Percentiles rank a stretch among this genome's conserved stretches.
These are phyloP conservation scores for Nasonovia ribisnigri DNA, from an alignment of 2,888 invertebrate species.

Conservation along the genomic window DNA sequence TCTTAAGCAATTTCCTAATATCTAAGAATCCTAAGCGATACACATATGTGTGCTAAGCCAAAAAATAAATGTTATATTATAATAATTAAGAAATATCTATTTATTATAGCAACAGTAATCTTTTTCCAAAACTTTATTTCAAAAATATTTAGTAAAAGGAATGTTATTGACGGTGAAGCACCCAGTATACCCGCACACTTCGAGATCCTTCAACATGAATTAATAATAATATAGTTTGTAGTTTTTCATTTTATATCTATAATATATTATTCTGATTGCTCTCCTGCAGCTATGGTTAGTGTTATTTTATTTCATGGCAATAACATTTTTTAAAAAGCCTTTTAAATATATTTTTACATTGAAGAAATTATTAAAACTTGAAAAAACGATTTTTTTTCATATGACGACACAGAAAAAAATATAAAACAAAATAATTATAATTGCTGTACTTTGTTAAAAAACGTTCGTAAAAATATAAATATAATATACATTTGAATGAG, in stretches of 20 bases:
- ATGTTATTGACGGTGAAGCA: not conserved
- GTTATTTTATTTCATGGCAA: not conserved
- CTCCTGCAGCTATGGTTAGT: not conserved
- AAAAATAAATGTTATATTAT: not conserved
- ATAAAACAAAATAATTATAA: constrained; percentile 1
- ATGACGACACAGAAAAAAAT: not conserved
- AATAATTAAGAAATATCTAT: not conserved
- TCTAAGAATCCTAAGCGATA: not conserved
- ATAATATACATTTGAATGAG: not conserved
- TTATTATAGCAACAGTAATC: not conserved
- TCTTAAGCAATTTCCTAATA: not conserved
- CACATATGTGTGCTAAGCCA: not conserved
- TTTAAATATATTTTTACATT: not conserved
- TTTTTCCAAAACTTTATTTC: not conserved
- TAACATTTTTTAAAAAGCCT: not conserved
- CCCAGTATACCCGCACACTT: not conserved
- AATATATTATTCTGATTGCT: not conserved
- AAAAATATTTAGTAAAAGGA: not conserved
- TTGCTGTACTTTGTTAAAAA: not conserved
- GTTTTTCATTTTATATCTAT: not conserved
- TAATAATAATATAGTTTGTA: not conserved
- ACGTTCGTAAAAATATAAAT: not conserved
- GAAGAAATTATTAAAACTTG: not conserved
- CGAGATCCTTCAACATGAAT: not conserved
- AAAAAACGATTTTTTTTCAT: not conserved